Conservation (phyloP, 2,113 vertebrate genomes). For the Gasterosteus nipponicus region DNA sequence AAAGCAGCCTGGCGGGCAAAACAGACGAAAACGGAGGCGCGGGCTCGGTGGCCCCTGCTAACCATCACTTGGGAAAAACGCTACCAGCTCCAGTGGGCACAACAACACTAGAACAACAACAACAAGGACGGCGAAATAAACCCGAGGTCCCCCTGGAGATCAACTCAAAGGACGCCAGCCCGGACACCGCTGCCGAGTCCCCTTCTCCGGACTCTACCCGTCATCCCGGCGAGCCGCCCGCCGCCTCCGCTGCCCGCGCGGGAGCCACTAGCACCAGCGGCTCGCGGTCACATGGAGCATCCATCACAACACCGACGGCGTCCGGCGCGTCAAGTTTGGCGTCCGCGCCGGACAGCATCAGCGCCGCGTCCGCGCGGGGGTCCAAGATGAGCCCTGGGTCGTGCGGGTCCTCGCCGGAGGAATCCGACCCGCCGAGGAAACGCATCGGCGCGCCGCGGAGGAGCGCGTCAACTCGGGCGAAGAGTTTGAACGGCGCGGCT, state of each 20-base stretch:
- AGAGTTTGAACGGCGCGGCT: slow-evolving; percentile 82
- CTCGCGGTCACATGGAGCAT: slow-evolving; percentile 81
- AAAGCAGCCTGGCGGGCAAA: slow-evolving; percentile 69
- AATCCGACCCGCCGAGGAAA: slow-evolving; percentile 63
- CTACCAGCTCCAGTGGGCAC: slow-evolving; percentile 78
- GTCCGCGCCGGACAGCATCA: slow-evolving; percentile 70
- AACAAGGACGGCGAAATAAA: slow-evolving; percentile 81
- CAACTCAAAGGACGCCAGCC: slow-evolving; percentile 71
- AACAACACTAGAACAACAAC: slow-evolving; percentile 83
- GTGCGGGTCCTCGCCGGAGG: slow-evolving; percentile 56
- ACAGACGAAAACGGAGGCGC: slow-evolving; percentile 75
- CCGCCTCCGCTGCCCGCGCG: slow-evolving; percentile 68
- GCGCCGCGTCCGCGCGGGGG: slow-evolving; percentile 67
- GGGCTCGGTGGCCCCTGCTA: slow-evolving; percentile 73
- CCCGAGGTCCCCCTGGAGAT: slow-evolving; percentile 73
- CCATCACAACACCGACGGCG: slow-evolving; percentile 76
- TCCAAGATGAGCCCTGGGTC: slow-evolving; percentile 51
- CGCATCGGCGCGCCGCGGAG: slow-evolving; percentile 69
- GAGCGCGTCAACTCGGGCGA: slow-evolving; percentile 69
- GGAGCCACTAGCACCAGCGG: slow-evolving; percentile 77
- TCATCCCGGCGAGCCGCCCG: slow-evolving; percentile 62
- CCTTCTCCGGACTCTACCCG: slow-evolving; percentile 55
- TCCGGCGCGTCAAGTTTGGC: slow-evolving; percentile 78
- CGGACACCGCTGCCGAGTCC: slow-evolving; percentile 69
- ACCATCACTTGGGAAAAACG: slow-evolving; percentile 82